A percentile compares a stretch with the other conserved stretches of the same genome.
Evolutionary conservation across 2,797 vertebrate species (phyloP).

Genomic region (Cygnus olor): DNA sequence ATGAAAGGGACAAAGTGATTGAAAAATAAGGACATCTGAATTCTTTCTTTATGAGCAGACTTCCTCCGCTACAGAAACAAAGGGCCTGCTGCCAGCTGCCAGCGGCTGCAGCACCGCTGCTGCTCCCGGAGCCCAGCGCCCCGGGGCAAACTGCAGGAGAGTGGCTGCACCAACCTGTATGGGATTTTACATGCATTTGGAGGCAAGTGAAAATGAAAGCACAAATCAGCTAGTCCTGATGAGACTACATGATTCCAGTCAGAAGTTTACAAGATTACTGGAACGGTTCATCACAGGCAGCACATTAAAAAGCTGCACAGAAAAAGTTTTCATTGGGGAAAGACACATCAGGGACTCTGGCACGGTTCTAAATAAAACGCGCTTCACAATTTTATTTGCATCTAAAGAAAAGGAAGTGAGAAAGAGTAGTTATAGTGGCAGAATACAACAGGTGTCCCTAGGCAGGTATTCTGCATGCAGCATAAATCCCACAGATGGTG

Average conservation of each 20-base stretch:
- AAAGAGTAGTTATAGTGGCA: background rate
- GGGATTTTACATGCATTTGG: fast-evolving
- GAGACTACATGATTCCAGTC: background rate
- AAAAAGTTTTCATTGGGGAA: background rate
- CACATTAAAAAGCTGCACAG: background rate
- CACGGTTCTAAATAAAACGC: background rate
- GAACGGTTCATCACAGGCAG: background rate
- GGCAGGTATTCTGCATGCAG: background rate
- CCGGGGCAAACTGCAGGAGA: background rate
- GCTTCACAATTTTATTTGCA: background rate
- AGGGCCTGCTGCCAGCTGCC: background rate
- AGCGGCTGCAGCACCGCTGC: background rate
- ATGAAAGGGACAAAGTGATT: background rate
- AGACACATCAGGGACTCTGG: background rate
- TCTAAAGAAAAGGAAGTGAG: background rate
- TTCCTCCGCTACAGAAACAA: background rate
- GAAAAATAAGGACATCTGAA: background rate
- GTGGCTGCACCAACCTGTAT: background rate
- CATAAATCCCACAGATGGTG: background rate
- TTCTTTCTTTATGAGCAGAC: background rate
- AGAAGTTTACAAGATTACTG: background rate
- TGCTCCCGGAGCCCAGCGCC: background rate
- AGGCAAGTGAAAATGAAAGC: background rate
- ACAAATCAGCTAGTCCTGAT: background rate
- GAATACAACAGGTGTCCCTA: background rate